A percentile compares a stretch with the other conserved stretches of the same genome.
Evolutionary conservation across 2,113 vertebrate genomes (phyloP).

Genomic region (Rhabdornis inornatus): DNA sequence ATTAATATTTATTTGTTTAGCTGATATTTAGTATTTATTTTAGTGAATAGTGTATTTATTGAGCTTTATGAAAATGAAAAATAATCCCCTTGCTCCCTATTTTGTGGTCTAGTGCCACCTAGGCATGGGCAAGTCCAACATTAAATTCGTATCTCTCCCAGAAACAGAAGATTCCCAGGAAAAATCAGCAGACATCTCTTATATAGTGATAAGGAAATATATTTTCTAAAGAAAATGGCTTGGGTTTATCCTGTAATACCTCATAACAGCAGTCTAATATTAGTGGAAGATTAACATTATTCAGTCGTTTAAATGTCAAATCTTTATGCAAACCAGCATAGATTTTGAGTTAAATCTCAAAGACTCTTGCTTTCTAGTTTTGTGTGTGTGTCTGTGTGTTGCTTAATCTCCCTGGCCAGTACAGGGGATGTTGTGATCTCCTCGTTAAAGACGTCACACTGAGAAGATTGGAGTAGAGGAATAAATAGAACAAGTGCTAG

Average conservation of each 20-base stretch:
- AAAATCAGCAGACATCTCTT: conserved; percentile 8
- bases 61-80: background rate
- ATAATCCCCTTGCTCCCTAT: background rate
- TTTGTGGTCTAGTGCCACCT: background rate
- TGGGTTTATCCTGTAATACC: background rate
- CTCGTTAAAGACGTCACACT: conserved; percentile 42
- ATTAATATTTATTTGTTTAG: too few relatives aligned
- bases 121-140: background rate
- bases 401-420: conserved; percentile 19
- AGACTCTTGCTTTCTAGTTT: background rate
- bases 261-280: background rate
- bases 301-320: background rate
- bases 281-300: conserved; percentile 10
- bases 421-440: conserved; percentile 44
- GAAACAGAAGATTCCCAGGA: background rate
- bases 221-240: background rate
- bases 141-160: background rate
- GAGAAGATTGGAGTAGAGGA: conserved; percentile 54
- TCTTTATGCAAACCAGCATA: background rate
- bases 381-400: background rate
- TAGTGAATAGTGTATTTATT: background rate
- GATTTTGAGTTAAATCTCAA: conserved; percentile 14
- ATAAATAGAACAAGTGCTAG: conserved; percentile 61
- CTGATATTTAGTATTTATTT: too few relatives aligned
- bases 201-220: background rate